Evolutionary conservation across 2,888 invertebrate genomes (phyloP), one percentile per base, ranked within the genome.

Genomic region (Allolobophora icterica): DNA sequence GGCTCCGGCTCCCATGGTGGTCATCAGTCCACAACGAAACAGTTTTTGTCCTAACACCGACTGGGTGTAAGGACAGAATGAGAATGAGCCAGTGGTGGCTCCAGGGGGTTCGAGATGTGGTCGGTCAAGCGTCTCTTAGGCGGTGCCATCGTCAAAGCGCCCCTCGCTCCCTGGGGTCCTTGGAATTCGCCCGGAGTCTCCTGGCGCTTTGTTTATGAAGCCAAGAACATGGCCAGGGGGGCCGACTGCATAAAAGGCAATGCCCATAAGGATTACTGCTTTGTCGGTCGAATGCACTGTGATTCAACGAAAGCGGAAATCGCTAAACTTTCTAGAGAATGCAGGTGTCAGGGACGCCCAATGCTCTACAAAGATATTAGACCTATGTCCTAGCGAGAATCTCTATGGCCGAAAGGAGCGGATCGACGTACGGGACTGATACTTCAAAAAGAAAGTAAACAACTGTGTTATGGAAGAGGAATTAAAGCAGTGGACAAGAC

Each of bases 261-360:
- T 71, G 71, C 13, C 52, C 71, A 71, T 30, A 71, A 71, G 71
- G 71, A 71, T 71, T 71, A 71, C 71, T 30, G 71, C 71, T n/a
- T 71, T 71, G 71, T 71, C 71, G 71, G n/a, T 71, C 71, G 71
- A n/a, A n/a, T 71, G 71, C n/a, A 71, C n/a, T 8, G 71, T 71
- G 30, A 71, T 71, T 30, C 71, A n/a, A 71, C 71, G 71, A n/a
- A 24, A 6, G 8, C n/a, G 52, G 24, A 24, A 52, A 52, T 52
- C 4, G n/a, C n/a, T 71, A 17, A 30, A 6, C n/a, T n/a, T 30
- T n/a, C 71, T 71, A 52, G 21, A 24, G 52, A n/a, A 71, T 71
- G 71, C 30, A 8, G 52, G 52, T 52, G 24, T 52, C 52, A 52
- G 24, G 24, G 52, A 52, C 52, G 52, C 24, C 24, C 24, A 52